Base-by-base conservation (phyloP, 2,797 vertebrate genomes). In the Lutjanus argentimaculatus region DNA sequence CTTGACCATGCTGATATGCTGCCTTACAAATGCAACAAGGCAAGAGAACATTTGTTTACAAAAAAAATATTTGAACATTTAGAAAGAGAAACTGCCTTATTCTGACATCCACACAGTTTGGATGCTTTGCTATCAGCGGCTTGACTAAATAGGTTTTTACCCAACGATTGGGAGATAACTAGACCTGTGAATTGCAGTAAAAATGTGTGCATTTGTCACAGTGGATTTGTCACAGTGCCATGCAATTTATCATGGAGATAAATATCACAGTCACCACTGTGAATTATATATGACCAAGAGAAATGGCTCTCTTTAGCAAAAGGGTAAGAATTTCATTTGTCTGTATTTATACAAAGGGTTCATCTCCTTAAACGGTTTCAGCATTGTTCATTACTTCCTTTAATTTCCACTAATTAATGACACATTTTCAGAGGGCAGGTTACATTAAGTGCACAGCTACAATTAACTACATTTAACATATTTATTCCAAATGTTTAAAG, bases 241-340 rank as follows among this genome's bases (percentile, higher is more conserved):
- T 56, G 48, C 51, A 22, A 61, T 85, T 67, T 46, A 77, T 87
- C 75, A 77, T 4, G 0, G 58, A 73, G 77, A 83, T 80, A 75
- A 74, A 69, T 30, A 83, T 85, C 79, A 49, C 65, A 30, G 17
- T 59, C 19, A 14, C 30, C 21, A 42, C 1, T 57, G 67, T 69
- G 85, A 81, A 76, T 84, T 78, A 74, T 72, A 72, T 62, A 71
- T 70, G 56, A 84, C 69, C 3, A n/a, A 43, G 59, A 70, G 15
- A 62, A 63, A 85, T 11, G 19, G 45, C 57, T 68, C 58, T 15
- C 8, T 55, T 21, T 10, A 62, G 61, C 57, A 58, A 42, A 70
- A 67, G 40, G 42, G 17, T 22, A 55, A 25, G 3, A 49, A 63
- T 43, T 59, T 7, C 10, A 59, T 72, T 61, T 56, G 6, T 7